Evolutionary conservation across 2,888 invertebrate species (phyloP), one percentile per base, ranked within the genome.

Genomic region (Anticlea derivata): DNA sequence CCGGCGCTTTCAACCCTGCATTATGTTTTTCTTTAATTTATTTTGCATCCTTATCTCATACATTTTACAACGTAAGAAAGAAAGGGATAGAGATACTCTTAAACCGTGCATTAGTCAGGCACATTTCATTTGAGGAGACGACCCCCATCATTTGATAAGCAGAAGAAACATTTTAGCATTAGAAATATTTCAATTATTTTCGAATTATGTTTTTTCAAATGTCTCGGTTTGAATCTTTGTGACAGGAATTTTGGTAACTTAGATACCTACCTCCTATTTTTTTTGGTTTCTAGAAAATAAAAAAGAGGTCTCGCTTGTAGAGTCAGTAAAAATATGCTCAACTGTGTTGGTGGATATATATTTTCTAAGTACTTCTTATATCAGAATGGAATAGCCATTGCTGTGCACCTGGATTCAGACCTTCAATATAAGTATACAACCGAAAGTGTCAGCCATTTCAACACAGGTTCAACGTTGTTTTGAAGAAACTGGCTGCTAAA

Each of bases 141-240:
- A 83, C 82, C 86, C 78, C 82, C 79, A 75, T 89, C 85, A 88
- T 87, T 86, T 83, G 83, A 86, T 87, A 86, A 89, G 84, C 81
- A 79, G 78, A 73, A 73, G 80, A 78, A 83, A 80, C 75, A 79
- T 83, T 87, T 85, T 78, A 80, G 82, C 80, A 75, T 81, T 82
- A 84, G 74, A 72, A 79, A 74, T 77, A 78, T 80, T 83, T 79
- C 67, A 73, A 76, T 78, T 74, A 75, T 75, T 74, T 72, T 75
- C 57, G 55, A 70, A 76, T 75, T 65, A 67, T 49, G 26, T 58
- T 64, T 64, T 65, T 63, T 47, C 35, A 17, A 17, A 43, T 56
- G 33, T 51, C 37, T 54, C 22, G 33, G 45, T 35, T 40, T 24
- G 33, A 22, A 27, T 31, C 10, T 48, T 30, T 35, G 31, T 23